Conservation (phyloP, 1,140 invertebrate genomes). For the Bacillus rossius region DNA sequence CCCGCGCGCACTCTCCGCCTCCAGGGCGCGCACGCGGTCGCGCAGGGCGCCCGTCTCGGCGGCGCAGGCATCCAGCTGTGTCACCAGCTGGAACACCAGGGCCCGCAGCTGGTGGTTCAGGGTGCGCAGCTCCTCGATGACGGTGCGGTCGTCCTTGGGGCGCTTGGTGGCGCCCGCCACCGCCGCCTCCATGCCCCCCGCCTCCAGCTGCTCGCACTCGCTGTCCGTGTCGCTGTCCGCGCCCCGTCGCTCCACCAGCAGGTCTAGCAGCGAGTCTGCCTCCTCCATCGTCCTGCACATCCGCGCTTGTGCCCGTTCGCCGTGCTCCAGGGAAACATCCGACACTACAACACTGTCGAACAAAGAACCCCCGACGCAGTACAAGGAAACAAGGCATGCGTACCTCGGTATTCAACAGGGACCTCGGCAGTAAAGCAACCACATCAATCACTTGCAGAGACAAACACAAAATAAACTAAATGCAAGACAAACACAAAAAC, state of each 20-base stretch:
- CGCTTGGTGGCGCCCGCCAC: slow-evolving; percentile 42
- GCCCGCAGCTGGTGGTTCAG: slow-evolving; percentile 50
- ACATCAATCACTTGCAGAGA: too few species aligned
- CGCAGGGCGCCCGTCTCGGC: slow-evolving; percentile 49
- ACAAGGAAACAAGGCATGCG: background rate
- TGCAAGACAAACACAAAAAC: too few species aligned
- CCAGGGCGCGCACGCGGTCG: slow-evolving; percentile 44
- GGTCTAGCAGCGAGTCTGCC: slow-evolving; percentile 51
- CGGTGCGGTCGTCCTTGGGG: slow-evolving; percentile 49
- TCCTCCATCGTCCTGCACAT: slow-evolving; percentile 51
- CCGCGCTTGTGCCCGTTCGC: too few species aligned
- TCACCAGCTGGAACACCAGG: slow-evolving; percentile 50
- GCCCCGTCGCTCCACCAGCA: slow-evolving; percentile 36
- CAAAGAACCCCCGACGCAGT: too few species aligned
- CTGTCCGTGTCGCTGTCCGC: slow-evolving; percentile 26
- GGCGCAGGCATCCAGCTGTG: slow-evolving; percentile 52
- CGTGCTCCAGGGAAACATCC: too few species aligned
- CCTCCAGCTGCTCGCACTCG: slow-evolving; percentile 25
- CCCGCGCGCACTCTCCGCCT: slow-evolving; percentile 29
- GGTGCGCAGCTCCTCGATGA: slow-evolving; percentile 56
- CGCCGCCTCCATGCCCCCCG: slow-evolving; percentile 26
- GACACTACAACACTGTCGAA: too few species aligned
- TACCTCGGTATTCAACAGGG: background rate
- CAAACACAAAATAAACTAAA: too few species aligned
- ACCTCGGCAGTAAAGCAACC: too few species aligned